Percentiles rank a stretch among this genome's conserved stretches.
These are phyloP conservation scores for Chloropsis cyanopogon DNA, from an alignment of 2,113 vertebrate genomes.

Conservation along the genomic window DNA sequence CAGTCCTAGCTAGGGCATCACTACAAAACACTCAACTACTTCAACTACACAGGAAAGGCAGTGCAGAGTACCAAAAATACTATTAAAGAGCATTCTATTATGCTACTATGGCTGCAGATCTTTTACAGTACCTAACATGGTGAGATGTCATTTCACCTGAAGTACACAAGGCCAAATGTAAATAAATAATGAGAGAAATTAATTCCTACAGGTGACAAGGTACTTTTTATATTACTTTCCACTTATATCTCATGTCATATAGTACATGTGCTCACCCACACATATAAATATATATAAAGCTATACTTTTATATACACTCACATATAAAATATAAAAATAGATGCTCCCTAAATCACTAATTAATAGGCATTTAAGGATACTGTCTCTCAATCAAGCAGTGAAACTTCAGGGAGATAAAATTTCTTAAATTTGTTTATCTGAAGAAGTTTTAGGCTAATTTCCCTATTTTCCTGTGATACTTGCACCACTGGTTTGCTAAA, in stretches of 20 bases:
- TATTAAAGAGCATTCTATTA: not conserved
- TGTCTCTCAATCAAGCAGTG: not conserved
- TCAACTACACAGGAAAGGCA: not conserved
- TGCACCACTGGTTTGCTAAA: not conserved
- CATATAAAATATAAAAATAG: not conserved
- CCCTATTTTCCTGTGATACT: not conserved
- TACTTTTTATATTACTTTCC: not conserved
- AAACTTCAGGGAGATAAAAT: not conserved
- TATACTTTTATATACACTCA: not conserved
- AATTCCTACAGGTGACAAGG: not conserved
- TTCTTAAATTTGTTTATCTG: not conserved
- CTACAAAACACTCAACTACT: not conserved
- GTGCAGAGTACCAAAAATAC: not conserved
- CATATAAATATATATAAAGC: not conserved
- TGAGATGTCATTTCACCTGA: slow-evolving; percentile 1
- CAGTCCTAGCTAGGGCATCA: not conserved
- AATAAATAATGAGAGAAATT: not conserved
- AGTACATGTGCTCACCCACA: not conserved
- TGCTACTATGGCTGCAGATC: not conserved
- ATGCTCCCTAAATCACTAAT: not conserved
- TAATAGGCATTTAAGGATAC: not conserved
- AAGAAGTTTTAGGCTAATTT: not conserved
- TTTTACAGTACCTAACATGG: not conserved
- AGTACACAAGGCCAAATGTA: not conserved
- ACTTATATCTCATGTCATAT: not conserved